phyloP scores from a whole-genome alignment of 2,888 invertebrate species.

The Nomada fucata region DNA sequence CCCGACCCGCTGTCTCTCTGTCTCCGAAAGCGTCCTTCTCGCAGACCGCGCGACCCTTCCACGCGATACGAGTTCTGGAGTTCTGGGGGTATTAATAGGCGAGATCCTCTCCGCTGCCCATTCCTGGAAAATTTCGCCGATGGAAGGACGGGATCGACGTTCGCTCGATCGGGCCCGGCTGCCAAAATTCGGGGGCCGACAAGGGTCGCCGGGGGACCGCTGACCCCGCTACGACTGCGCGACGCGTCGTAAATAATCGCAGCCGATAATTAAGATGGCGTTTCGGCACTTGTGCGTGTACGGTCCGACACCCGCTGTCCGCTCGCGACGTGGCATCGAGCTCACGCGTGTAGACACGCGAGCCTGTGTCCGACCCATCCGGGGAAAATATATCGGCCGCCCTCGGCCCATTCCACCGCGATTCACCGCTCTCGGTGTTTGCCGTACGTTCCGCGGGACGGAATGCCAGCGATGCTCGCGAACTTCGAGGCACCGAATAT shows the following conservation, averaged over 20 bases:
- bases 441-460: constrained; percentile 32
- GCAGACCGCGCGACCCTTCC: constrained; percentile 55
- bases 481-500: constrained; percentile 46
- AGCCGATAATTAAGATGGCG: constrained; percentile 78
- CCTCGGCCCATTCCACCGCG: constrained; percentile 44
- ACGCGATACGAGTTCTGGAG: constrained; percentile 66
- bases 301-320: constrained; percentile 77
- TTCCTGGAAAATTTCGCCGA: constrained; percentile 32
- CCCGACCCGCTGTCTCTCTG: constrained; percentile 45
- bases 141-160: neutral
- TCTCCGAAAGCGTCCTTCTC: constrained; percentile 47
- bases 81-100: constrained; percentile 69
- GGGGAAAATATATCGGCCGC: constrained; percentile 64
- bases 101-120: constrained; percentile 48
- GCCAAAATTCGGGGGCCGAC: constrained; percentile 4
- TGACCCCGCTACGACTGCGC: neutral
- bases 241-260: constrained; percentile 73
- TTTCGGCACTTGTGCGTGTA: constrained; percentile 70
- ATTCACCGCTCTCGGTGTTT: constrained; percentile 9
- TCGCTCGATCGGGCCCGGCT: constrained; percentile 16
- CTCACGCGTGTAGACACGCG: constrained; percentile 76
- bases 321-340: constrained; percentile 77
- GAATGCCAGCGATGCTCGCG: constrained; percentile 64
- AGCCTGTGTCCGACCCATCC: constrained; percentile 58
- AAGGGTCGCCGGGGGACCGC: neutral